Evolutionary conservation across 2,888 invertebrate genomes (phyloP).

Genomic region (Tiphia femorata): DNA sequence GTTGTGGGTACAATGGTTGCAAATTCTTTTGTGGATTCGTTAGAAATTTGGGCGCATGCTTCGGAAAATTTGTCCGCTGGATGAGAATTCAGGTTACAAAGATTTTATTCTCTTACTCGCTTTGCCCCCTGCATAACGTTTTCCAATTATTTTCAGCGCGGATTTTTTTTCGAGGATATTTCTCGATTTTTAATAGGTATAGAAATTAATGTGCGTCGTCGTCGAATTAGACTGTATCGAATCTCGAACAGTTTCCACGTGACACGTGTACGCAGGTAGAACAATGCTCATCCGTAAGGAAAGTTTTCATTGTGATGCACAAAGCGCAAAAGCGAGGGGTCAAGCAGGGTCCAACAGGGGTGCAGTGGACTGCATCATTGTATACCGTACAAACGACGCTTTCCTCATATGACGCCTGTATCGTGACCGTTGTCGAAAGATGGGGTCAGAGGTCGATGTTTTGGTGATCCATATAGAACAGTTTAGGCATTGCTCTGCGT

Average conservation of each 20-base stretch:
- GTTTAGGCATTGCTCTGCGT: too few species aligned
- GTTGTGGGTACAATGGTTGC: too few species aligned
- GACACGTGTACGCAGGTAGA: constrained; percentile 13
- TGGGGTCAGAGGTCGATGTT: constrained; percentile 50
- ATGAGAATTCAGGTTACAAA: too few species aligned
- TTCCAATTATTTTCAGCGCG: too few species aligned
- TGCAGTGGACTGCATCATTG: constrained; percentile 53
- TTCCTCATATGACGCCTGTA: constrained; percentile 50
- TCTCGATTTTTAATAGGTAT: neutral
- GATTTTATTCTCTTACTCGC: too few species aligned
- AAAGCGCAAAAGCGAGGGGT: constrained; percentile 46
- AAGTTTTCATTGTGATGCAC: constrained; percentile 40
- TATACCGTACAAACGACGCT: constrained; percentile 55
- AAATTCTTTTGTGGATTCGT: too few species aligned
- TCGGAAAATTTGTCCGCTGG: too few species aligned
- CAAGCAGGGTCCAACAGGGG: constrained; percentile 46
- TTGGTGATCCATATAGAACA: constrained; percentile 34
- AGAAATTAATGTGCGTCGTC: neutral
- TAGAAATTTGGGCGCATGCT: too few species aligned
- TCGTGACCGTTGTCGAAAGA: constrained; percentile 46
- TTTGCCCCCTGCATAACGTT: too few species aligned
- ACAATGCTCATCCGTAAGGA: constrained; percentile 16
- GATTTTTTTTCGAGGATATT: too few species aligned
- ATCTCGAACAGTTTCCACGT: neutral
- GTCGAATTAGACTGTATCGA: neutral